Evolutionary conservation across 2,888 invertebrate species (phyloP), one percentile per base, ranked within the genome.

Genomic region (Spisula subtruncata): DNA sequence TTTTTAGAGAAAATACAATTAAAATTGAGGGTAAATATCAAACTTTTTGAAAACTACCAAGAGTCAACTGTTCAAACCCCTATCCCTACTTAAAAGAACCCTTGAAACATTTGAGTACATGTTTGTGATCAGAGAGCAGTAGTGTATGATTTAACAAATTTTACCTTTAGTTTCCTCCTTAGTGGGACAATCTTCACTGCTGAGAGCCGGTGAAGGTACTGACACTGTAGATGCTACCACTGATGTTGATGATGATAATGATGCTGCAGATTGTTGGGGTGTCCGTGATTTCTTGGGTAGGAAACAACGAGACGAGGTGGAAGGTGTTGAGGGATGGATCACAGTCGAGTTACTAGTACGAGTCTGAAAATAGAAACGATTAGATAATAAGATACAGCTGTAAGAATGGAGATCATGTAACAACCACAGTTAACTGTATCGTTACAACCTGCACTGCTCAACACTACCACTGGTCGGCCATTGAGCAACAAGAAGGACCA

Each of bases 271-370:
- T 14, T 82, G 81, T 32, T 48, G 82, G 10, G 71, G 66, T 16
- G 82, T 82, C 51, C 87, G 66, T 1, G 82, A 82, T 51, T 87
- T 87, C 81, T 87, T 87, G 32, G 87, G 71, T 14, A 75, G 56
- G 18, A 51, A n/a, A 75, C 66, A 82, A 18, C 87, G 71, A n/a
- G 82, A 87, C 48, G 87, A 82, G 4, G 81, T 71, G 16, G 87
- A 46, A 51, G 87, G 82, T 16, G 81, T 71, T 14, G 87, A 46
- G 35, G 87, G 71, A 66, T 75, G 82, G 29, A 54, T 87, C n/a
- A 82, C 82, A 29, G 71, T 60, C 12, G 86, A 25, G 46, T 46
- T 82, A 29, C 81, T 87, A 29, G 87, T 71, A 60, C 87, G 66
- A n/a, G 66, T 82, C 87, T 87, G 87, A 71, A 87, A 82, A 32